A percentile compares a stretch with the other conserved stretches of the same genome.
Conservation (phyloP, 37 sponge, comb jelly and placozoan genomes). For the Aplysina aerophoba region DNA sequence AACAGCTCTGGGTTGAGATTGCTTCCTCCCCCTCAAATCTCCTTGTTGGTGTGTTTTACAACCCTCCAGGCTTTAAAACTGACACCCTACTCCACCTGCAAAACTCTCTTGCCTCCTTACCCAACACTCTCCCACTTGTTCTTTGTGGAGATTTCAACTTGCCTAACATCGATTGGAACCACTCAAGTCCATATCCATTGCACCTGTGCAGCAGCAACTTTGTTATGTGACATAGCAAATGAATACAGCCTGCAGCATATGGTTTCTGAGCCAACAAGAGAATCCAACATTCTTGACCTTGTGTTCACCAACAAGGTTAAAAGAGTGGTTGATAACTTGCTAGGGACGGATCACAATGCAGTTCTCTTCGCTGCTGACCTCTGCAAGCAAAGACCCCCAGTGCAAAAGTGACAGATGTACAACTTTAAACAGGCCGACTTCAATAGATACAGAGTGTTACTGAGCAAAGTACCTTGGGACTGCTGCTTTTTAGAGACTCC, state of each 20-base stretch:
- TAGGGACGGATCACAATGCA: constrained; percentile 46
- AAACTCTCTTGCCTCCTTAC: neutral
- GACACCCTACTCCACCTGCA: neutral
- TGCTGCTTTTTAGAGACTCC: neutral
- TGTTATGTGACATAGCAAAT: neutral
- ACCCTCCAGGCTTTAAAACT: neutral
- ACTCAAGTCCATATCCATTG: neutral
- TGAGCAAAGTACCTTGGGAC: constrained; percentile 36
- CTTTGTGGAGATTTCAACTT: constrained; percentile 16
- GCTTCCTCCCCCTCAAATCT: neutral
- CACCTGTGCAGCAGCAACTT: neutral
- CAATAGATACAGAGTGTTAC: neutral
- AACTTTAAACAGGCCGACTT: constrained; percentile 47
- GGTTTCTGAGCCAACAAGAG: constrained; percentile 11
- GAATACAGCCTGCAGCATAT: constrained; percentile 17
- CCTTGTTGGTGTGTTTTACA: neutral
- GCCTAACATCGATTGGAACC: constrained; percentile 14
- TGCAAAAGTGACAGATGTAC: constrained; percentile 2
- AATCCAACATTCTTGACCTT: constrained; percentile 8
- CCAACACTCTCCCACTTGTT: neutral
- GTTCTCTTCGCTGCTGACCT: constrained; percentile 19
- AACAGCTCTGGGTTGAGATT: constrained; percentile 8
- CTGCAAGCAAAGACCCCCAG: neutral
- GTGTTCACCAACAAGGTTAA: neutral
- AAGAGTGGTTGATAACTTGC: constrained; percentile 35